Percentiles rank a stretch among this genome's conserved stretches.
Conservation (phyloP, 2,797 vertebrate species). For the Argyrosomus regius region DNA sequence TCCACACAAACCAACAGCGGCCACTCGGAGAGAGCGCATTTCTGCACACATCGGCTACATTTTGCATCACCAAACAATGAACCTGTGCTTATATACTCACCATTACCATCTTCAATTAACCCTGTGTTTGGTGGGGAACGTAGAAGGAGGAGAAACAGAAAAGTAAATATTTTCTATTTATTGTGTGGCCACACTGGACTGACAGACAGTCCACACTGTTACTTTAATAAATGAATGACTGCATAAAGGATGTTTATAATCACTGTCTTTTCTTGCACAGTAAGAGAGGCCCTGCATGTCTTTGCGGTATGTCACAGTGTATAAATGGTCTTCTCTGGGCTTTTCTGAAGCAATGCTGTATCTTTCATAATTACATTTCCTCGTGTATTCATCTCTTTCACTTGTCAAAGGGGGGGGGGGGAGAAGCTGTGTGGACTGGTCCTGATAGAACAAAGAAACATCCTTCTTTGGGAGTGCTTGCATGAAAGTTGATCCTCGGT, state of each 20-base stretch:
- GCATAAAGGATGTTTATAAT: not conserved
- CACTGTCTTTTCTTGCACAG: not conserved
- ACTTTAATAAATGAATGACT: constrained; percentile 14
- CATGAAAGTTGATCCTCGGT: constrained; percentile 84
- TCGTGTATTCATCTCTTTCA: constrained; percentile 35
- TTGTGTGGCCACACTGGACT: constrained; percentile 5
- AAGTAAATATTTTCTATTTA: constrained; percentile 48
- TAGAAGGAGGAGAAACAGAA: constrained; percentile 14
- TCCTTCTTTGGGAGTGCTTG: constrained; percentile 75
- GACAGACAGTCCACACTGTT: not conserved
- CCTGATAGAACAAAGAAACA: constrained; percentile 78
- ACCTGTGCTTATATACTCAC: constrained; percentile 9
- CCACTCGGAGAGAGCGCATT: constrained; percentile 50
- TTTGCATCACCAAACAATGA: constrained; percentile 65
- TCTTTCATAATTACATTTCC: constrained; percentile 51
- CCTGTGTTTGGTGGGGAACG: not conserved
- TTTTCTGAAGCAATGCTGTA: constrained; percentile 25
- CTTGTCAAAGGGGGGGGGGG: constrained; percentile 29
- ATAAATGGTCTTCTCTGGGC: constrained; percentile 11
- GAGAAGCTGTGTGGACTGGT: constrained; percentile 32
- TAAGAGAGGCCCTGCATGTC: constrained; percentile 1
- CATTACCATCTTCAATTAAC: constrained; percentile 53
- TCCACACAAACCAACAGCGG: constrained; percentile 59
- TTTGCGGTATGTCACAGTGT: constrained; percentile 3
- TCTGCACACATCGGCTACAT: constrained; percentile 70